A percentile compares a stretch with the other conserved stretches of the same genome.
phyloP scores from a whole-genome alignment of 2,888 invertebrate species.

The Bursaphelenchus okinawaensis region DNA sequence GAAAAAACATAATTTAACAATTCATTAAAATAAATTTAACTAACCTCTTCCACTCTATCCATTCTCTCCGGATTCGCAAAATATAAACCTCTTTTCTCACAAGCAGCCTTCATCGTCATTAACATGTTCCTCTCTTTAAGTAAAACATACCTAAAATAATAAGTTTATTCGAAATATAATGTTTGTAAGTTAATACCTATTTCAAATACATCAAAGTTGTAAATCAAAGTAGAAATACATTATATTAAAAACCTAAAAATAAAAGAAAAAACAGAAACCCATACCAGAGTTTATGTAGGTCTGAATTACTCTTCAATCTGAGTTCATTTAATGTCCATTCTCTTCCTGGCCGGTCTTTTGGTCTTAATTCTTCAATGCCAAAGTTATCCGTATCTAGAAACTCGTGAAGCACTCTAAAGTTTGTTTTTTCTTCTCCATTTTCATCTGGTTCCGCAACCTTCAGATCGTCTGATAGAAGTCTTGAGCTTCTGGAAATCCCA shows the following conservation, averaged over 20 bases:
- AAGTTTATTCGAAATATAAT: too few species aligned
- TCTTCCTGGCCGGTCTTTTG: slow-evolving; percentile 45
- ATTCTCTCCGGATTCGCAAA: slow-evolving; percentile 56
- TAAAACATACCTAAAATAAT: slow-evolving; percentile 69
- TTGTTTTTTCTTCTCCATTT: background rate
- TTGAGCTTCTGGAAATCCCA: background rate
- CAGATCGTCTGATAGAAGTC: background rate
- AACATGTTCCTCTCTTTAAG: slow-evolving; percentile 95
- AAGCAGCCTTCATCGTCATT: slow-evolving; percentile 76
- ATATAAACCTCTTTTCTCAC: slow-evolving; percentile 62
- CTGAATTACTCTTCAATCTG: slow-evolving; percentile 84
- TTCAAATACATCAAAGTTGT: too few species aligned
- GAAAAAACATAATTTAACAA: slow-evolving; percentile 12
- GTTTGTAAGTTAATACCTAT: too few species aligned
- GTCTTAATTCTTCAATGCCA: slow-evolving; percentile 38
- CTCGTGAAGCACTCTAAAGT: slow-evolving; percentile 11
- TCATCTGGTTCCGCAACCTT: background rate
- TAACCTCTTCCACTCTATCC: slow-evolving; percentile 49
- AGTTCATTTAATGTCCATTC: slow-evolving; percentile 77
- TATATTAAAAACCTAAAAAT: slow-evolving; percentile 8
- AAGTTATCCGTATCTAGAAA: slow-evolving; percentile 50
- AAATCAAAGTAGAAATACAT: slow-evolving; percentile 1
- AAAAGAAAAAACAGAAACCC: background rate
- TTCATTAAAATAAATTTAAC: background rate
- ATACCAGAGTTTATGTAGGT: slow-evolving; percentile 93